A percentile compares a stretch with the other conserved stretches of the same genome.
These are phyloP conservation scores for Pharmacophagus antenor DNA, from an alignment of 2,888 invertebrate species.

Conservation along the genomic window DNA sequence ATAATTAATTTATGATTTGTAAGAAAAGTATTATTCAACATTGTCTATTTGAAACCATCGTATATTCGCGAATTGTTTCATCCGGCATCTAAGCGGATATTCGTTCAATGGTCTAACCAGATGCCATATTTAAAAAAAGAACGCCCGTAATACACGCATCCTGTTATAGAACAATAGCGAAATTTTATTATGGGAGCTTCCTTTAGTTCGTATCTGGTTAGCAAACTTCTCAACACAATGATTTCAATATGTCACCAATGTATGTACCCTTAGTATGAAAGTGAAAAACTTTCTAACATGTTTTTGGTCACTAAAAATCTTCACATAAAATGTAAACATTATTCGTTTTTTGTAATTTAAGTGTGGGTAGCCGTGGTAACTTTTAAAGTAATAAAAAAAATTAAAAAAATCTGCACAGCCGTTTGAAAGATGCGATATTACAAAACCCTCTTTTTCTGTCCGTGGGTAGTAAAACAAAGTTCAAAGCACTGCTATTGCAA, in stretches of 20 bases:
- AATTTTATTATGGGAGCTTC: slow-evolving; percentile 27
- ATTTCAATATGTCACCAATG: neutral
- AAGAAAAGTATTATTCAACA: neutral
- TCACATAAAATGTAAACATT: neutral
- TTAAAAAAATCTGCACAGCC: too few relatives aligned
- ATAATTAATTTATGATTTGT: too few relatives aligned
- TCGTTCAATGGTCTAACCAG: slow-evolving; percentile 17
- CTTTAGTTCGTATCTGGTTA: slow-evolving; percentile 18
- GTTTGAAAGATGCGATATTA: too few relatives aligned
- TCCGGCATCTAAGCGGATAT: slow-evolving; percentile 7
- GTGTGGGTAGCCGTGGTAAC: too few relatives aligned
- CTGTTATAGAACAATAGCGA: slow-evolving; percentile 24
- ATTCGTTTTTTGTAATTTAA: too few relatives aligned
- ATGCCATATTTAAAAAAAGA: slow-evolving; percentile 17
- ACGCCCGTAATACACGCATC: slow-evolving; percentile 9
- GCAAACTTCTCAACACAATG: slow-evolving; percentile 9
- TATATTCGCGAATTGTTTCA: neutral
- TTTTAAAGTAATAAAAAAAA: too few relatives aligned
- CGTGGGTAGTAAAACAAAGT: too few relatives aligned
- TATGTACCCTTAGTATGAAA: neutral
- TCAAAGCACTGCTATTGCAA: slow-evolving; percentile 3
- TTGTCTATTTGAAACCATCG: neutral
- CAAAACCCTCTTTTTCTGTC: too few relatives aligned
- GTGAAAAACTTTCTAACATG: neutral
- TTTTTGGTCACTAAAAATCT: neutral